phyloP scores from a whole-genome alignment of 1,140 invertebrate genomes.

The Orchesella cincta region DNA sequence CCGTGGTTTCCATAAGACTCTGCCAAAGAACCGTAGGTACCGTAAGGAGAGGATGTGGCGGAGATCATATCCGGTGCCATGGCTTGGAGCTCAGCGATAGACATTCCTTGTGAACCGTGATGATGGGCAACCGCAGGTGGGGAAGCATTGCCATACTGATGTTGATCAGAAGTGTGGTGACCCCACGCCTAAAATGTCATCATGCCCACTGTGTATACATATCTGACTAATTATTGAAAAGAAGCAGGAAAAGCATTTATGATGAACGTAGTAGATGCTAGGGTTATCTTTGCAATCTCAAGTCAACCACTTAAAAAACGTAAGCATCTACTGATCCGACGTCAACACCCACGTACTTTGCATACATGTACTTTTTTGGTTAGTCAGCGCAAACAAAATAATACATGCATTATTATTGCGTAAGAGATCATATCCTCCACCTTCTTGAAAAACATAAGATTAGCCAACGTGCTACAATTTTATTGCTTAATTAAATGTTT shows the following conservation, averaged over 20 bases:
- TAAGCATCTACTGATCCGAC: background rate
- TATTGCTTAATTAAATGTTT: conserved; percentile 16
- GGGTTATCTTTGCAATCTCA: conserved; percentile 18
- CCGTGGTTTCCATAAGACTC: conserved; percentile 28
- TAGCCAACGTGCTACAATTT: conserved; percentile 4
- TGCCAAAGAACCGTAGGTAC: background rate
- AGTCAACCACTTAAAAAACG: background rate
- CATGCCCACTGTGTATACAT: no score
- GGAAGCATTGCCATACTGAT: conserved; percentile 14
- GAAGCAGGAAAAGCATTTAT: no score
- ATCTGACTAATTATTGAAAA: no score
- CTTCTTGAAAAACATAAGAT: background rate
- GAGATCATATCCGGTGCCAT: background rate
- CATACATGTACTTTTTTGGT: background rate
- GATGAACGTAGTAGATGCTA: no score
- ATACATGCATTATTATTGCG: conserved; percentile 19
- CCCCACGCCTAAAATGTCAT: conserved; percentile 31
- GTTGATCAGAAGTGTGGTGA: conserved; percentile 34
- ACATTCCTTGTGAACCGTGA: conserved; percentile 9
- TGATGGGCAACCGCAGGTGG: conserved; percentile 16
- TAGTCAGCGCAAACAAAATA: conserved; percentile 10
- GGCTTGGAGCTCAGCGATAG: conserved; percentile 14
- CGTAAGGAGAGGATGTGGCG: background rate
- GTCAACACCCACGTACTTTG: background rate
- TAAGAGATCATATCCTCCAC: background rate